Conservation (phyloP, 2,113 vertebrate genomes). For the Haemorhous mexicanus region DNA sequence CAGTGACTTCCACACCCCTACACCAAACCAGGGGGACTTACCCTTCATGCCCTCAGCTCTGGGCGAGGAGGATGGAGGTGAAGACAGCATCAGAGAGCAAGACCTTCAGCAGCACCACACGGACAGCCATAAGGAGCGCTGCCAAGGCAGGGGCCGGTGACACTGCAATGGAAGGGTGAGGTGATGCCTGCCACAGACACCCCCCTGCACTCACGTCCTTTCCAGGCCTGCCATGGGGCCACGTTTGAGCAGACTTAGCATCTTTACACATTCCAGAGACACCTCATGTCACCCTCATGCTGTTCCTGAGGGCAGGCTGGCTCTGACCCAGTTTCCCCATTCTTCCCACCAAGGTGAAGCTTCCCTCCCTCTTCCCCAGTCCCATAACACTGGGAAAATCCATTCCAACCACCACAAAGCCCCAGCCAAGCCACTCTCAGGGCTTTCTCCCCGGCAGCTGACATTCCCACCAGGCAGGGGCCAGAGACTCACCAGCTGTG, state of each 20-base stretch:
- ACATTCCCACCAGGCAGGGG: accelerated
- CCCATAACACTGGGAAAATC: accelerated
- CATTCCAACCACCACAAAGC: accelerated
- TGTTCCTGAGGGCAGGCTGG: background rate
- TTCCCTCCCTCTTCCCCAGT: background rate
- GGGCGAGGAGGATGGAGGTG: constrained; percentile 48
- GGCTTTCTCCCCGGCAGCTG: accelerated
- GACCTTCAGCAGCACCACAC: constrained; percentile 70
- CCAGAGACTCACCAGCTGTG: background rate
- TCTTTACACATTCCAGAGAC: accelerated
- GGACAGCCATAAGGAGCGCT: constrained; percentile 7
- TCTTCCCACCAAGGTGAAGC: background rate
- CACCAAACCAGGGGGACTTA: background rate
- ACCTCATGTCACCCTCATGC: accelerated
- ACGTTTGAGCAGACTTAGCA: background rate
- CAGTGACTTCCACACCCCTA: accelerated
- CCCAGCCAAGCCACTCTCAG: background rate
- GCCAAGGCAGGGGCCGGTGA: accelerated
- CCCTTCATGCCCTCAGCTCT: background rate
- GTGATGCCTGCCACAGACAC: background rate
- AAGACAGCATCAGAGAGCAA: constrained; percentile 58
- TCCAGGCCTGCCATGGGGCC: accelerated
- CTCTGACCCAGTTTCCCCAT: background rate
- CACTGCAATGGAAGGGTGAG: background rate
- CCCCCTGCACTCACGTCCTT: accelerated